Evolutionary conservation across 2,113 vertebrate species (phyloP), one percentile per base, ranked within the genome.

Genomic region (Saccopteryx leptura): DNA sequence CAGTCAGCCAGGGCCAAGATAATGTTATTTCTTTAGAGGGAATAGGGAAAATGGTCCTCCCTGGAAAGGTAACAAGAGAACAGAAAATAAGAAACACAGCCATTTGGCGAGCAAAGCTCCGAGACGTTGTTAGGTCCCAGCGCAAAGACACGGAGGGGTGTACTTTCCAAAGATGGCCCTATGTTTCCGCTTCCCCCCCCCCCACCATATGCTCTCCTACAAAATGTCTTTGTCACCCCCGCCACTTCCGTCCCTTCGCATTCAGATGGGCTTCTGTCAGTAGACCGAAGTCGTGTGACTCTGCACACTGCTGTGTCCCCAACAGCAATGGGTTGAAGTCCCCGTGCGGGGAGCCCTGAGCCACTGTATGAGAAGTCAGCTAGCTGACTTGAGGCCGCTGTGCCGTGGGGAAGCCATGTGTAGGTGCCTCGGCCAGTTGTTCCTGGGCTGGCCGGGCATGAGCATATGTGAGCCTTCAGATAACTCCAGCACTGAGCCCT

Each of bases 141-240:
- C 0, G 4, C 11, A 8, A 13, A 26, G 14, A 7, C 14, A 7
- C 13, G 24, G 39, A 39, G 39, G 39, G 39, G 39, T 39, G 39
- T 5, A 15, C 39, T 19, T n/a, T 10, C 56, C 68, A 52, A 3
- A 71, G 63, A 24, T 0, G 9, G 21, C 24, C 39, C 39, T 39
- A 39, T 56, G 8, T 4, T 5, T 5, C 52, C 0, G 3, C 5
- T 1, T 17, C 1, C 5, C 54, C 28, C 54, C 28, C 17, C 14
- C 9, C 81, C 1, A 0, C 17, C 39, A 39, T 3, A 1, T 1
- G 31, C 3, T 31, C 71, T 2, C 10, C 71, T 39, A 1, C 1
- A 13, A 24, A 31, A 31, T 0, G 5, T 75, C 60, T n/a, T 56
- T 4, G 12, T 4, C n/a, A 8, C 5, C 10, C 28, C 7, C 13